Base-by-base conservation (phyloP, 2,888 invertebrate species). In the Dermolepida albohirtum region DNA sequence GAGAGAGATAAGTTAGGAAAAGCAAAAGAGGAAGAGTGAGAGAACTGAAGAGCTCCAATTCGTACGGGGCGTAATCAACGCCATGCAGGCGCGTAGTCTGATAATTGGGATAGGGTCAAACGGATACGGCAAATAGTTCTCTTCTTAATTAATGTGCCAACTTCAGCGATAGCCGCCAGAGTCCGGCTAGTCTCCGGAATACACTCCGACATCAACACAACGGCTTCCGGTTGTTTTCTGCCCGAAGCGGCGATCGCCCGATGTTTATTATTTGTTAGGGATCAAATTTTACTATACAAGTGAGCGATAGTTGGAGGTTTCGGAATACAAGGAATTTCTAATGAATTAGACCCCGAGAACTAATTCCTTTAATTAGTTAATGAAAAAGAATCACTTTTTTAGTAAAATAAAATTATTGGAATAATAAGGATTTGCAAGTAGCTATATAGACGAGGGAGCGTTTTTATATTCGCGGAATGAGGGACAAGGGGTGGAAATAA, bases 101-200 rank as follows among this genome's bases (percentile, higher is more conserved):
- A 64, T 67, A 67, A 69, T 67, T 67, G 69, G 69, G 62, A 54
- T 65, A 62, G 57, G 52, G 52, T 44, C 52, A 63, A 64, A 54
- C 67, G 63, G 67, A 62, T 68, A 72, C 67, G 70, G 68, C 74
- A 73, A 72, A 75, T 74, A 73, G 74, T 74, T 75, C 70, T 72
- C 47, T 62, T 47, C 74, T 74, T 76, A 76, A 76, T 76, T 76
- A 76, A 76, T 75, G 76, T 76, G 76, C 76, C 76, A 76, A 75
- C 75, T 75, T 75, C 75, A 75, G 76, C 74, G 73, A 75, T 76
- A 76, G 74, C 74, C 70, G 69, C 69, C 67, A 67, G 71, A 69
- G 68, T 66, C 62, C 69, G 44, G 69, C 57, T 47, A 66, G 57
- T 59, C 55, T 55, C 66, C 50, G 47, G 66, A 57, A 57, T 59